These are phyloP conservation scores for Meloe dianella DNA, from an alignment of 2,888 invertebrate genomes.

Conservation along the genomic window DNA sequence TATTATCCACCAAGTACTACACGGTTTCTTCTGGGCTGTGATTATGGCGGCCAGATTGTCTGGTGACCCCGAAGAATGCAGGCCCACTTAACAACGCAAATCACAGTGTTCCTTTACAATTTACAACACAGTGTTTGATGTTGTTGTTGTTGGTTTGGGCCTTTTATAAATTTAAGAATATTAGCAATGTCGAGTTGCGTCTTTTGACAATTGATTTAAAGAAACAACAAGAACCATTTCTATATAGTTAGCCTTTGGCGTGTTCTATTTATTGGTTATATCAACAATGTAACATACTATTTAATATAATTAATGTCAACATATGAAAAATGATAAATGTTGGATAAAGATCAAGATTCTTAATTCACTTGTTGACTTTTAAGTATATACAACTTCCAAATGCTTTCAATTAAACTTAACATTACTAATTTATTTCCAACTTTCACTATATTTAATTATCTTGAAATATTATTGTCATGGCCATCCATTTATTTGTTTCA, in stretches of 20 bases:
- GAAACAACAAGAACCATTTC: neutral
- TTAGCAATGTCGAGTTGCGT: neutral
- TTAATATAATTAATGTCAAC: too few relatives aligned
- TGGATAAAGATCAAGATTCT: neutral
- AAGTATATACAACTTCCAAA: neutral
- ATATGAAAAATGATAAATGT: too few relatives aligned
- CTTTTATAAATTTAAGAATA: neutral
- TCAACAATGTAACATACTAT: too few relatives aligned
- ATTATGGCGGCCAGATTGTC: conserved; percentile 38
- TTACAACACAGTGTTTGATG: conserved; percentile 19
- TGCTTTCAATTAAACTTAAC: conserved; percentile 8
- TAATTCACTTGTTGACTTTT: neutral
- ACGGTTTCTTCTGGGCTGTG: conserved; percentile 35
- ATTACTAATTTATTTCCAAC: conserved; percentile 16
- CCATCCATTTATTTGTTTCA: neutral
- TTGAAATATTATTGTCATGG: conserved; percentile 15
- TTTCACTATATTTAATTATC: conserved; percentile 19
- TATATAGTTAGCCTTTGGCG: too few relatives aligned
- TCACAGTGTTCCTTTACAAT: conserved; percentile 34
- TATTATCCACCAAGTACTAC: conserved; percentile 35
- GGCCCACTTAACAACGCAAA: conserved; percentile 38
- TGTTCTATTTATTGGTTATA: too few relatives aligned
- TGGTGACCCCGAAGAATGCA: conserved; percentile 37
- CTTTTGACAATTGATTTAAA: neutral
- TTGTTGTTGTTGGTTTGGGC: conserved; percentile 7